phyloP scores from a whole-genome alignment of 2,888 invertebrate species.

The Laothoe populi region DNA sequence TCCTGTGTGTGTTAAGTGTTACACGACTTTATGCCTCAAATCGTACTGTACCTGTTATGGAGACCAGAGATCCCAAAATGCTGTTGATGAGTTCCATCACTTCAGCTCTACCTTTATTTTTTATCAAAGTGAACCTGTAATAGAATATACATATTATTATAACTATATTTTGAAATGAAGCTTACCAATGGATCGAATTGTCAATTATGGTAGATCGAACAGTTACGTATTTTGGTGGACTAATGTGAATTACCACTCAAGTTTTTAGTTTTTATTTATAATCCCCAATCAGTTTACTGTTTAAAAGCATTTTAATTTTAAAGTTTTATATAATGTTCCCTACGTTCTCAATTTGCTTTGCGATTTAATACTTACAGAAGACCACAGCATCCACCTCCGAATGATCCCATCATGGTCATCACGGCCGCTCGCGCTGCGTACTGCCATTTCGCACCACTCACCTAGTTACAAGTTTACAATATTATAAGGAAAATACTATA shows the following conservation, averaged over 20 bases:
- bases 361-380: constrained; percentile 69
- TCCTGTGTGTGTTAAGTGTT: no score
- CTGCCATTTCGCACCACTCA: constrained; percentile 94
- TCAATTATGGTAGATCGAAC: background rate
- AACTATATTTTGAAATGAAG: no score
- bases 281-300: background rate
- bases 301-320: background rate
- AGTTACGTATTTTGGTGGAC: background rate
- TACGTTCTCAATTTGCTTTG: background rate
- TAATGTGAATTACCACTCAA: background rate
- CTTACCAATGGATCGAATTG: background rate
- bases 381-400: constrained; percentile 93
- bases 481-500: background rate
- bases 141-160: background rate
- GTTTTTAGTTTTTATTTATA: background rate
- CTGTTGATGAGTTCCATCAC: constrained; percentile 95
- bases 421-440: constrained; percentile 95
- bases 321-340: background rate
- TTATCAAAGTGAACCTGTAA: constrained; percentile 86
- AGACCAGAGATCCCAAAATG: constrained; percentile 93
- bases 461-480: constrained; percentile 56
- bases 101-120: constrained; percentile 90
- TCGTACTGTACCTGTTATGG: constrained; percentile 88
- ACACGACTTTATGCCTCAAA: background rate
- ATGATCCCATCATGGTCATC: constrained; percentile 95